phyloP scores from a whole-genome alignment of 2,113 vertebrate species.

The Muscicapa adusta region DNA sequence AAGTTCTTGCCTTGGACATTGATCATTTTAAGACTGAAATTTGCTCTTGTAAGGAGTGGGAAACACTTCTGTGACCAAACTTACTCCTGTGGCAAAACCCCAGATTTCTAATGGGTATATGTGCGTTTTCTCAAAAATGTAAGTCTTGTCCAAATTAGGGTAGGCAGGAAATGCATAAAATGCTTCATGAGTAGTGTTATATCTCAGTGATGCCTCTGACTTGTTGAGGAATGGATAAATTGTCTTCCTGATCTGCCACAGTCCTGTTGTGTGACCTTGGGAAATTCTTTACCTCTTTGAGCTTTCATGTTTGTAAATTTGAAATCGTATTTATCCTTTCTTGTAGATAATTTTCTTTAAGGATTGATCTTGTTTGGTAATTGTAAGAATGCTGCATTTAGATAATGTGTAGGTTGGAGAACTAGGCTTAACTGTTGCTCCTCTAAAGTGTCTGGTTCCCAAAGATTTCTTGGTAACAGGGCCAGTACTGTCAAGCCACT shows the following conservation, averaged over 20 bases:
- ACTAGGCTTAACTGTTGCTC: neutral
- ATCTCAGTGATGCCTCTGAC: neutral
- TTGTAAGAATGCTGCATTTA: neutral
- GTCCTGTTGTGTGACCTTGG: neutral
- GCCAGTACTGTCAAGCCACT: neutral
- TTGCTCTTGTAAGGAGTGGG: neutral
- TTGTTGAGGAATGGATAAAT: neutral
- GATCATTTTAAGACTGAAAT: neutral
- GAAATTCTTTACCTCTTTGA: neutral
- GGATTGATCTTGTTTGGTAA: neutral
- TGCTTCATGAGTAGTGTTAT: neutral
- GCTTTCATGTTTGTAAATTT: neutral
- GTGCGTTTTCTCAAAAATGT: neutral
- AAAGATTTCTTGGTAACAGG: neutral
- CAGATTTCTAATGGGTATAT: neutral
- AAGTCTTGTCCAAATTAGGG: neutral
- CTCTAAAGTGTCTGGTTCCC: neutral
- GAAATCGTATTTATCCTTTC: neutral
- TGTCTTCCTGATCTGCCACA: neutral
- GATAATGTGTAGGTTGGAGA: neutral
- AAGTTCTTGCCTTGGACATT: neutral
- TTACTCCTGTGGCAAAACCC: neutral
- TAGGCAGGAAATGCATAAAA: neutral
- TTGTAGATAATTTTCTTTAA: neutral
- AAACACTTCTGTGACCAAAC: neutral